Evolutionary conservation across 23 tunicate species (phyloP), one percentile per base, ranked within the genome.

Genomic region (Styela plicata): DNA sequence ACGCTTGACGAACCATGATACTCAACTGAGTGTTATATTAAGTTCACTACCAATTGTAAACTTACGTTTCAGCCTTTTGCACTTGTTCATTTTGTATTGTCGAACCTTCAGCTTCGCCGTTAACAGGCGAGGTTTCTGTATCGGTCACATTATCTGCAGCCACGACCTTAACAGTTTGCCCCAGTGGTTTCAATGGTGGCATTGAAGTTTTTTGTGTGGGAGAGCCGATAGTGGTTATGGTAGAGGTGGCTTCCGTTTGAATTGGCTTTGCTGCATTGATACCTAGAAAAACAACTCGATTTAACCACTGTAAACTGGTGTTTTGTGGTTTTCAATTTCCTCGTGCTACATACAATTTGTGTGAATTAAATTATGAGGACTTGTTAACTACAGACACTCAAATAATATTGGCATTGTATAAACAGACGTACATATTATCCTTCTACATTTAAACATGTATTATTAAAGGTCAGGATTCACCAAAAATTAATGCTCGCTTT

Each of bases 161-260:
- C 23, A 25, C 23, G 69, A 34, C 36, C 79, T 74, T 65, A 34
- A 22, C 19, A 30, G 73, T 25, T 13, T 74, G 71, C 29, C 78
- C 81, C 21, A 73, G 63, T n/a, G 66, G 71, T 52, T 63, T 83
- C 63, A 74, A 7, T 22, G 73, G 71, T 61, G 79, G 87, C 82
- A 67, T 29, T 32, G 24, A 24, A 25, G 68, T 23, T 19, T 66
- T 44, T 62, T 21, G 37, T 19, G 52, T 31, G 63, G 80, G 17
- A 25, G 64, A 33, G 21, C 2, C 74, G 25, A 65, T 24, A 13
- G 63, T 63, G 19, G 78, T 36, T 27, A 69, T 82, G 61, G 78
- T 82, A 2, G 85, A 82, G 2, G 85, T 69, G n/a, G 79, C 78
- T 35, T 82, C 85, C 2, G 85, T 82, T 35, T 82, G 85, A 2